A percentile compares a stretch with the other conserved stretches of the same genome.
These are phyloP conservation scores for Eristalis pertinax DNA, from an alignment of 2,888 invertebrate species.

Conservation along the genomic window DNA sequence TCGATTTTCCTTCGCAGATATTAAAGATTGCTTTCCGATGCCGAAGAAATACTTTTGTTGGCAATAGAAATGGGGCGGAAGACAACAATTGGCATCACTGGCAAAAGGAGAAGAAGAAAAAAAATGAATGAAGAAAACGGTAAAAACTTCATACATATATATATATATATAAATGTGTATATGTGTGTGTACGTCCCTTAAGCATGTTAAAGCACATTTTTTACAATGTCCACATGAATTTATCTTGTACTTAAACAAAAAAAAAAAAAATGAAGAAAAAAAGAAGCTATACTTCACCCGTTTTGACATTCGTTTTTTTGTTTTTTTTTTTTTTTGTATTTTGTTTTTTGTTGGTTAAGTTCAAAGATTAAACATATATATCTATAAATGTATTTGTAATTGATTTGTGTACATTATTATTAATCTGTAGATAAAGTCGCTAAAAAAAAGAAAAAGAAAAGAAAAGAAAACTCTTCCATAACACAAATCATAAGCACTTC, in stretches of 20 bases:
- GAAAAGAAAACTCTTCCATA: neutral
- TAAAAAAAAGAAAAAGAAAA: no score
- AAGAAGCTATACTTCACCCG: neutral
- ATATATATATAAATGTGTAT: no score
- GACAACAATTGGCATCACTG: conserved; percentile 27
- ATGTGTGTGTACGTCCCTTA: no score
- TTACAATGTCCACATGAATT: conserved; percentile 34
- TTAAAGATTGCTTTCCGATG: conserved; percentile 66
- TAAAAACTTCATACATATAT: neutral
- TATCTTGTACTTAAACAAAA: conserved; percentile 33
- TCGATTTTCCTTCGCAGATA: conserved; percentile 49
- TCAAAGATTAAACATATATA: neutral
- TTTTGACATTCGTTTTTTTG: neutral
- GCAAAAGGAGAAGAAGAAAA: conserved; percentile 16
- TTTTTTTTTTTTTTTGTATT: neutral
- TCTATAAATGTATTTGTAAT: neutral
- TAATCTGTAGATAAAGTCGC: conserved; percentile 2
- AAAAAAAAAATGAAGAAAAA: no score
- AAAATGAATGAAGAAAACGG: neutral
- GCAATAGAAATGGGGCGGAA: conserved; percentile 25
- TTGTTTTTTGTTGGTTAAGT: neutral
- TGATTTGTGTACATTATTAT: conserved; percentile 15
- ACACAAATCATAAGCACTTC: no score
- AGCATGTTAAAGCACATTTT: conserved; percentile 24
- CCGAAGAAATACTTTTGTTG: conserved; percentile 63